These are phyloP conservation scores for Delichon dasypus DNA, from an alignment of 2,797 vertebrate species.

Conservation along the genomic window DNA sequence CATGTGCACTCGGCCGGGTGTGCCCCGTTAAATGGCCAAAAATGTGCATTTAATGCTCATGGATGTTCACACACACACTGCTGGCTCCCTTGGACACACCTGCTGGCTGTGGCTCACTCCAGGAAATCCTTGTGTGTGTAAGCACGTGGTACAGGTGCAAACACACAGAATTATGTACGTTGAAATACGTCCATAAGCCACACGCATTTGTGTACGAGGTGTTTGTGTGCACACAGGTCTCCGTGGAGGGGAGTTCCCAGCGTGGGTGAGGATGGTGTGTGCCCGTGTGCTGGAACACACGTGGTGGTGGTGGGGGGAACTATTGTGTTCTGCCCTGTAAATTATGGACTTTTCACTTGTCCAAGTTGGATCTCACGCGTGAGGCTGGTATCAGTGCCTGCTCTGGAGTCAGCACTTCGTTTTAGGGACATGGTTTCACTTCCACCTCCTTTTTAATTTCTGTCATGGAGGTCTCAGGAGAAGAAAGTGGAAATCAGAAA, in stretches of 20 bases:
- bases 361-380: accelerated
- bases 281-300: accelerated
- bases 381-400: not conserved
- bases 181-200: accelerated
- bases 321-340: not conserved
- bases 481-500: not conserved
- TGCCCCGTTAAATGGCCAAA: not conserved
- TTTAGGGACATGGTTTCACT: not conserved
- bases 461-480: not conserved
- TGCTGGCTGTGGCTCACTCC: not conserved
- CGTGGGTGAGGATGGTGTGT: accelerated
- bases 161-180: accelerated
- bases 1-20: accelerated
- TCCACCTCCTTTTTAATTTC: not conserved
- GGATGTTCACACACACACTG: accelerated
- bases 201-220: accelerated
- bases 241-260: accelerated
- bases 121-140: accelerated
- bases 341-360: not conserved
- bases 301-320: accelerated
- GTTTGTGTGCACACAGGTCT: accelerated
- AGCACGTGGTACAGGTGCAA: no score
- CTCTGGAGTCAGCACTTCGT: accelerated
- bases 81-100: not conserved
- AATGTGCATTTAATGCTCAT: accelerated